These are phyloP conservation scores for Sebastiscus albofasciatus DNA, from an alignment of 2,797 vertebrate genomes.

Conservation along the genomic window DNA sequence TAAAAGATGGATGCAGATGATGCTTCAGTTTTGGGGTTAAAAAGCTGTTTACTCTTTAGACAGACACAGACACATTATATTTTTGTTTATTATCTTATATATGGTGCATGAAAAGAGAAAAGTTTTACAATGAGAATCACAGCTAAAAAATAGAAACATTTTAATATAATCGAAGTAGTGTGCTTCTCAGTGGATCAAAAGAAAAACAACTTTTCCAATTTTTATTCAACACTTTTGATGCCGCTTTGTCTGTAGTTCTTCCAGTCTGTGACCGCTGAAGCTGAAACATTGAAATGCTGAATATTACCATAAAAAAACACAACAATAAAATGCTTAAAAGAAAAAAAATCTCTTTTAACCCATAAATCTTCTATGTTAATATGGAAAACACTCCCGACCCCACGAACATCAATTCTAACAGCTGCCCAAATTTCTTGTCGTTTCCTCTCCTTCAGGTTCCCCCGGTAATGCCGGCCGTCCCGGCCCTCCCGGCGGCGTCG, in stretches of 20 bases:
- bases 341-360: background rate
- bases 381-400: background rate
- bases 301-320: background rate
- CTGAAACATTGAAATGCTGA: background rate
- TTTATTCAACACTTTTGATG: too few species aligned
- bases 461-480: conserved; percentile 82
- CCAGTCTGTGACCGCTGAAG: background rate
- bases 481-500: conserved; percentile 83
- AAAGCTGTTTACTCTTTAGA: too few species aligned
- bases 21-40: background rate
- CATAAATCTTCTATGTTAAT: background rate
- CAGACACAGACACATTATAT: background rate
- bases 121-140: background rate
- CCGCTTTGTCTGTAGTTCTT: too few species aligned
- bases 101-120: too few species aligned
- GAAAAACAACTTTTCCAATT: background rate
- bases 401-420: background rate
- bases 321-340: background rate
- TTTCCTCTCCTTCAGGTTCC: conserved; percentile 74
- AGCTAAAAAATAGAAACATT: too few species aligned
- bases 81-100: background rate
- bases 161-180: too few species aligned
- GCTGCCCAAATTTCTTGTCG: background rate
- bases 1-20: background rate
- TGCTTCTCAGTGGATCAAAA: background rate